Percentiles rank a stretch among this genome's conserved stretches.
Evolutionary conservation across 2,888 invertebrate species (phyloP).

Genomic region (Rhogogaster chlorosoma): DNA sequence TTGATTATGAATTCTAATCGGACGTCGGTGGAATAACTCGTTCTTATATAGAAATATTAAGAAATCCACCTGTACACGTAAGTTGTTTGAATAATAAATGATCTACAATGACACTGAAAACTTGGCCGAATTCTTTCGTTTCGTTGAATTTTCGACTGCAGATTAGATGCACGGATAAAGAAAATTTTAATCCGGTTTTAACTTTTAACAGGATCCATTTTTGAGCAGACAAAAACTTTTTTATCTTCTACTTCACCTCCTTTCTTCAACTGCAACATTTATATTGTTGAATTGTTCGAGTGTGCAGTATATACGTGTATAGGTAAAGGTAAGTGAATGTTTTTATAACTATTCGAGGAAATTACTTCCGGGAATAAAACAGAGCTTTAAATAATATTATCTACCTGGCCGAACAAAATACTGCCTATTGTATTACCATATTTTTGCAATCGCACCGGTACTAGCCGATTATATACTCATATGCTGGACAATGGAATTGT

Average conservation of each 20-base stretch:
- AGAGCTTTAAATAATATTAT: slow-evolving; percentile 16
- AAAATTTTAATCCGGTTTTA: background rate
- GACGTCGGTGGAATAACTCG: background rate
- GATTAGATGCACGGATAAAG: background rate
- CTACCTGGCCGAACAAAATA: slow-evolving; percentile 23
- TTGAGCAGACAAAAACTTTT: background rate
- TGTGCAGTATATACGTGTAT: background rate
- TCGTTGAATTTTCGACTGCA: background rate
- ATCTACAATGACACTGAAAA: background rate
- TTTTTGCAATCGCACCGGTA: slow-evolving; percentile 22
- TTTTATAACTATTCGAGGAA: background rate
- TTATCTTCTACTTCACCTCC: background rate
- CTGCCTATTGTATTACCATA: slow-evolving; percentile 37
- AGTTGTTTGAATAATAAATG: background rate
- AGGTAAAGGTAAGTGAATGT: background rate
- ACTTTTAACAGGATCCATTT: background rate
- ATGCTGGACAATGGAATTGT: slow-evolving; percentile 11
- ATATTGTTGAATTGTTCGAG: background rate
- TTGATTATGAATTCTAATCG: slow-evolving; percentile 3
- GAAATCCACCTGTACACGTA: background rate
- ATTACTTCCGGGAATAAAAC: slow-evolving; percentile 22
- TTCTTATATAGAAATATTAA: background rate
- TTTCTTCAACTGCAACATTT: background rate
- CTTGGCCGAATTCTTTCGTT: background rate
- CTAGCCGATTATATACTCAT: background rate